Evolutionary conservation across 2,113 vertebrate genomes (phyloP).

Genomic region (Ageneiosus marmoratus): DNA sequence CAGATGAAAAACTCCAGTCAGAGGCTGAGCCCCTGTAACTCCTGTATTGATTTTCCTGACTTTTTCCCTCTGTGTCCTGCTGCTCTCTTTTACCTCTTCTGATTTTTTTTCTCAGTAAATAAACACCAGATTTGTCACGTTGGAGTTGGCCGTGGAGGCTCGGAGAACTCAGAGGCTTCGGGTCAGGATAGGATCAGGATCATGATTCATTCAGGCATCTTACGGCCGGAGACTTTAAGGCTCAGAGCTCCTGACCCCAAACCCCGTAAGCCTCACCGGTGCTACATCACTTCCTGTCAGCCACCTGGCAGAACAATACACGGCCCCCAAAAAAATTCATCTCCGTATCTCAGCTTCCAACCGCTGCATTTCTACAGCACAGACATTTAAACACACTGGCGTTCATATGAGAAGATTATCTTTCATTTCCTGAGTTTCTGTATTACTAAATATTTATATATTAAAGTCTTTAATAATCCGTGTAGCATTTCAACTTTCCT

Average conservation of each 20-base stretch:
- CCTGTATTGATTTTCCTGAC: slow-evolving; percentile 74
- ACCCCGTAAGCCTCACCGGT: slow-evolving; percentile 69
- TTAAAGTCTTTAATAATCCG: neutral
- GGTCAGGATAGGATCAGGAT: slow-evolving; percentile 54
- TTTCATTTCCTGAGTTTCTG: neutral
- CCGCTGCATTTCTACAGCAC: neutral
- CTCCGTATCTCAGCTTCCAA: slow-evolving; percentile 69
- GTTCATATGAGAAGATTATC: neutral
- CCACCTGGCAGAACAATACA: slow-evolving; percentile 76
- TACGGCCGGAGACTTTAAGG: slow-evolving; percentile 63
- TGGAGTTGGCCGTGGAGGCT: slow-evolving; percentile 59
- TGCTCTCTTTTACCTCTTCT: slow-evolving; percentile 61
- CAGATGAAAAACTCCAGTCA: slow-evolving; percentile 46
- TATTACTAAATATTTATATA: no score
- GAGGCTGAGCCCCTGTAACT: slow-evolving; percentile 64
- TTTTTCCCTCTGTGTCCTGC: slow-evolving; percentile 65
- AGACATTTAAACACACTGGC: neutral
- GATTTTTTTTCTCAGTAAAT: slow-evolving; percentile 75
- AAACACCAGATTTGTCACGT: slow-evolving; percentile 81
- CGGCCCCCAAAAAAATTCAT: slow-evolving; percentile 54
- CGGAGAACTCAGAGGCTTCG: slow-evolving; percentile 22
- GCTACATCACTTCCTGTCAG: slow-evolving; percentile 81
- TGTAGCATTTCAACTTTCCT: neutral
- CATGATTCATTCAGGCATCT: slow-evolving; percentile 64
- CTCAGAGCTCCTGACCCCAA: slow-evolving; percentile 67